A percentile compares a stretch with the other conserved stretches of the same genome.
phyloP scores from a whole-genome alignment of 2,113 vertebrate genomes.

The Seriola aureovittata region DNA sequence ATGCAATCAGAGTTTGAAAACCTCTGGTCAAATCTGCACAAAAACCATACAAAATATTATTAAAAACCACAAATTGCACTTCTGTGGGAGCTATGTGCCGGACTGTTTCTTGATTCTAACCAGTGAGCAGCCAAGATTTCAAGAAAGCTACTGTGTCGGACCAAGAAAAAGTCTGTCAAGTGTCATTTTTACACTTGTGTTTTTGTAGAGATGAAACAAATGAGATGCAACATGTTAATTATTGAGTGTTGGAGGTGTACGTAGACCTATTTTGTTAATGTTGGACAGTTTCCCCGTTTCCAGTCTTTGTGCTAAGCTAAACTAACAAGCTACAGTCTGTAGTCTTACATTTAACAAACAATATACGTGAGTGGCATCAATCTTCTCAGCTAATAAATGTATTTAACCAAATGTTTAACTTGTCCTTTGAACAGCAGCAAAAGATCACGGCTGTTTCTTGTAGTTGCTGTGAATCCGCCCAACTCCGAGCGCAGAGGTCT shows the following conservation, averaged over 20 bases:
- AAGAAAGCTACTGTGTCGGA: background rate
- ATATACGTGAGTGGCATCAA: conserved; percentile 13
- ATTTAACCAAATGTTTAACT: conserved; percentile 20
- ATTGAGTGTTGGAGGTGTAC: background rate
- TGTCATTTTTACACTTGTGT: background rate
- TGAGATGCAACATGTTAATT: background rate
- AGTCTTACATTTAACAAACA: background rate
- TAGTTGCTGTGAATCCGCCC: conserved; percentile 45
- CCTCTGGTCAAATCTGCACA: background rate
- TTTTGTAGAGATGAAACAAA: background rate
- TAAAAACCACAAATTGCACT: background rate
- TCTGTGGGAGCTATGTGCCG: background rate
- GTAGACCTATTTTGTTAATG: background rate
- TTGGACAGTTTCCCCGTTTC: background rate
- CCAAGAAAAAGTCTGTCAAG: background rate
- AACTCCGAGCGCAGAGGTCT: conserved; percentile 60
- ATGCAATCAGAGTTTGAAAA: background rate
- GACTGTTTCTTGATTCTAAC: background rate
- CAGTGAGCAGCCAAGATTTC: background rate
- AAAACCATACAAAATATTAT: background rate
- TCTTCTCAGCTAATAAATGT: conserved; percentile 22
- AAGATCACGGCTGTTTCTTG: conserved; percentile 40
- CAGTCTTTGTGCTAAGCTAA: conserved; percentile 1
- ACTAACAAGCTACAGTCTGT: background rate
- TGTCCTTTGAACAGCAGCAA: conserved; percentile 25